phyloP scores from a whole-genome alignment of 2,113 vertebrate genomes.

The Neogale vison region DNA sequence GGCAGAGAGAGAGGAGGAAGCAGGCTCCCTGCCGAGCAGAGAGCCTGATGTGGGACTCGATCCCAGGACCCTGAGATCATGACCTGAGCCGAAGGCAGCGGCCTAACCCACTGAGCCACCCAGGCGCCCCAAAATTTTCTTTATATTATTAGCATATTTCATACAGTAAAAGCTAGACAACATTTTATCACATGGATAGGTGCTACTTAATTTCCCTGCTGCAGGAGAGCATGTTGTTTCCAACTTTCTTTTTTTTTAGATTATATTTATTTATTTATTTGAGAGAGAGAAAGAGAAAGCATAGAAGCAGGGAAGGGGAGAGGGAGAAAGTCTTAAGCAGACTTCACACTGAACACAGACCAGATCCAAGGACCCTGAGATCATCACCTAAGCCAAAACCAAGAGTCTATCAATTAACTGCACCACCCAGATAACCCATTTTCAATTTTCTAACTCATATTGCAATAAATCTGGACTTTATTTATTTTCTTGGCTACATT shows the following conservation, averaged over 20 bases:
- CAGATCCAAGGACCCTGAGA: not conserved
- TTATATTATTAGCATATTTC: not conserved
- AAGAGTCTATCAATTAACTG: not conserved
- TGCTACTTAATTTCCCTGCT: not conserved
- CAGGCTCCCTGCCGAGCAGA: no score
- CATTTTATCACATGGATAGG: not conserved
- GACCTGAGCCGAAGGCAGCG: no score
- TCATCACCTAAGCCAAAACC: not conserved
- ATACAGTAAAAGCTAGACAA: conserved; percentile 11
- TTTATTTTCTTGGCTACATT: conserved; percentile 19
- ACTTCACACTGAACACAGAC: not conserved
- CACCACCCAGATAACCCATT: not conserved
- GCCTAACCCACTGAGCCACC: no score
- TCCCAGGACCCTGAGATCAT: no score
- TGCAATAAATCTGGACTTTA: not conserved
- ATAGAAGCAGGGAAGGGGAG: not conserved
- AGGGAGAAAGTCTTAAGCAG: not conserved
- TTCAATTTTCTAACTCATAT: conserved; percentile 30
- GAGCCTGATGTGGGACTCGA: no score
- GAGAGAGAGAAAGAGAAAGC: not conserved
- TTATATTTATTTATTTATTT: not conserved
- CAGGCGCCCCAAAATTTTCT: not conserved
- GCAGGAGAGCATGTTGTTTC: not conserved
- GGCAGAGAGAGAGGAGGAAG: no score
- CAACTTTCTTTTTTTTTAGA: not conserved